A percentile compares a stretch with the other conserved stretches of the same genome.
phyloP scores from a whole-genome alignment of 2,797 vertebrate species.

The Acipenser oxyrinchus region DNA sequence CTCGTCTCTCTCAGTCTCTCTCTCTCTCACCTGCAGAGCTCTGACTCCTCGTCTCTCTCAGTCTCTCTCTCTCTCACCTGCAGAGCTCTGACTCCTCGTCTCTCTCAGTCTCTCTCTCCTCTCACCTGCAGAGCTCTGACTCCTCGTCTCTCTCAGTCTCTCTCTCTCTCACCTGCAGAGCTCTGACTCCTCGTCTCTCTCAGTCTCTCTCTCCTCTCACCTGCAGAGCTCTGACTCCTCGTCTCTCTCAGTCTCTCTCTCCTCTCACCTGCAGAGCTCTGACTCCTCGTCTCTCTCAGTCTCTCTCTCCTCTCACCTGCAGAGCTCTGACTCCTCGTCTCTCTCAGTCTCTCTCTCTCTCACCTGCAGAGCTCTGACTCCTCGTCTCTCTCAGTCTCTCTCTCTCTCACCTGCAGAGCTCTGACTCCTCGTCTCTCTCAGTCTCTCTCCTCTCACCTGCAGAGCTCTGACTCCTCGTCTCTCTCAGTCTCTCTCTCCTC shows the following conservation, averaged over 20 bases:
- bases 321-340: background rate
- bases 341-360: slow-evolving; percentile 19
- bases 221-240: too few species aligned
- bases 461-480: slow-evolving; percentile 11
- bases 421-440: slow-evolving; percentile 20
- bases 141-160: slow-evolving; percentile 26
- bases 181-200: too few species aligned
- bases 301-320: slow-evolving; percentile 4
- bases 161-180: too few species aligned
- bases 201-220: slow-evolving; percentile 36
- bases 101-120: slow-evolving; percentile 33
- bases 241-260: slow-evolving; percentile 29
- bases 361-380: background rate
- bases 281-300: slow-evolving; percentile 30
- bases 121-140: too few species aligned
- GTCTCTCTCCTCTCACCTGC: background rate
- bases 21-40: slow-evolving; percentile 38
- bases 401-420: background rate
- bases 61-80: slow-evolving; percentile 21
- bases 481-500: too few species aligned
- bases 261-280: too few species aligned
- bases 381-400: too few species aligned
- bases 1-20: slow-evolving; percentile 27
- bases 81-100: too few species aligned
- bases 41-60: slow-evolving; percentile 34